Evolutionary conservation across 2,113 vertebrate genomes (phyloP).

Genomic region (Panthera leo): DNA sequence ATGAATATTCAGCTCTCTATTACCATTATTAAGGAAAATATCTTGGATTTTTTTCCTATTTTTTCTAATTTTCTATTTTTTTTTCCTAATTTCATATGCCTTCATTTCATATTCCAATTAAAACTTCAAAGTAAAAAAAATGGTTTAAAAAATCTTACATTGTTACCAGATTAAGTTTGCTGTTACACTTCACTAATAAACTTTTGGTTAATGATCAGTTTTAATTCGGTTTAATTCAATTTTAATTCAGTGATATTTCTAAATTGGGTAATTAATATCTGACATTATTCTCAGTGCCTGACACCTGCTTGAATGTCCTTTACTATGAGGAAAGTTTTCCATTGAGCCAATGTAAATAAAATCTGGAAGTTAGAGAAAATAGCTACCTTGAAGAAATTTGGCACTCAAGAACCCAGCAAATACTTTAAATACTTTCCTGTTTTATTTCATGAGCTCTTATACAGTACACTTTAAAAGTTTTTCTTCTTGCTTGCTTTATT

Average conservation of each 20-base stretch:
- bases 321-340: constrained; percentile 79
- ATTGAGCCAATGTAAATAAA: constrained; percentile 83
- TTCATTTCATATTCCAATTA: constrained; percentile 62
- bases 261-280: constrained; percentile 78
- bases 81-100: background rate
- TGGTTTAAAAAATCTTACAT: constrained; percentile 48
- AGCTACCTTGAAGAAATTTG: constrained; percentile 78
- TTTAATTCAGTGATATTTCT: constrained; percentile 78
- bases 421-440: constrained; percentile 61
- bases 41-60: background rate
- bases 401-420: constrained; percentile 75
- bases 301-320: constrained; percentile 82
- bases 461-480: background rate
- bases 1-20: background rate
- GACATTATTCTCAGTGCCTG: constrained; percentile 79
- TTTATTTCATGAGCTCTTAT: background rate
- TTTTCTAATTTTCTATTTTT: background rate
- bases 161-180: constrained; percentile 70
- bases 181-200: constrained; percentile 74
- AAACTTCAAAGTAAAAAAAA: background rate
- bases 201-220: constrained; percentile 68
- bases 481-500: background rate
- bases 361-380: constrained; percentile 80
- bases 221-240: constrained; percentile 67
- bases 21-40: background rate